Evolutionary conservation across 2,888 invertebrate genomes (phyloP).

Genomic region (Lasioglossum morio): DNA sequence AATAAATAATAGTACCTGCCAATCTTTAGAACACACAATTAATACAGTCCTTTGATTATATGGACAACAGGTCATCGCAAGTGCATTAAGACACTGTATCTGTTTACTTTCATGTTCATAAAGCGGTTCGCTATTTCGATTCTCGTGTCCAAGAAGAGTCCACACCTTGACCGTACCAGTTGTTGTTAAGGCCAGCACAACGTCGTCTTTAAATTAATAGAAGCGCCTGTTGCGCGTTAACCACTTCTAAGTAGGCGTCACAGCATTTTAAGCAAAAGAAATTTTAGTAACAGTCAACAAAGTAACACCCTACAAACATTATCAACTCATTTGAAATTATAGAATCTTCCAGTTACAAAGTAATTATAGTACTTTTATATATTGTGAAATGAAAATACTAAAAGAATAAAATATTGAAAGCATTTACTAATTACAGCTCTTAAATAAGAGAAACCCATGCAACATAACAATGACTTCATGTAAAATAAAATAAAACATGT

Average conservation of each 20-base stretch:
- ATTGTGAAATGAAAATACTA: conserved; percentile 20
- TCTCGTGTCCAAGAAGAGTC: conserved; percentile 96
- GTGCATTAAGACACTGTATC: conserved; percentile 96
- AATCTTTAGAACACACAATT: conserved; percentile 98
- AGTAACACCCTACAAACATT: conserved; percentile 28
- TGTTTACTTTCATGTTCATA: conserved; percentile 99
- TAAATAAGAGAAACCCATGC: not conserved
- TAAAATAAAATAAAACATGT: conserved; percentile 27
- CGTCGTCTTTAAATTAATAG: conserved; percentile 91
- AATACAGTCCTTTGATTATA: conserved; percentile 98
- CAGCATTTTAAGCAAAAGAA: conserved; percentile 63
- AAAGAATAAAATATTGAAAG: conserved; percentile 19
- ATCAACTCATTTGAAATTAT: conserved; percentile 4
- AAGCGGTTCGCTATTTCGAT: conserved; percentile 93
- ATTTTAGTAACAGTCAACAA: conserved; percentile 12
- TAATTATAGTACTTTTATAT: not conserved
- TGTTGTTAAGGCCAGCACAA: conserved; percentile 97
- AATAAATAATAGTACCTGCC: conserved; percentile 89
- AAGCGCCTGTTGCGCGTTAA: conserved; percentile 72
- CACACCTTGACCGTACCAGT: conserved; percentile 99
- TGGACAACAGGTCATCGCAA: conserved; percentile 96
- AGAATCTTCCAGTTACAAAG: conserved; percentile 5
- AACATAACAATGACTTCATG: conserved; percentile 32
- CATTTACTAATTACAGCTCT: conserved; percentile 1
- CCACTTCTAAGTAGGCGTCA: conserved; percentile 61